Percentiles rank a stretch among this genome's conserved stretches.
phyloP scores from a whole-genome alignment of 1,140 invertebrate species.

The Ceratoteleas bidentatus region DNA sequence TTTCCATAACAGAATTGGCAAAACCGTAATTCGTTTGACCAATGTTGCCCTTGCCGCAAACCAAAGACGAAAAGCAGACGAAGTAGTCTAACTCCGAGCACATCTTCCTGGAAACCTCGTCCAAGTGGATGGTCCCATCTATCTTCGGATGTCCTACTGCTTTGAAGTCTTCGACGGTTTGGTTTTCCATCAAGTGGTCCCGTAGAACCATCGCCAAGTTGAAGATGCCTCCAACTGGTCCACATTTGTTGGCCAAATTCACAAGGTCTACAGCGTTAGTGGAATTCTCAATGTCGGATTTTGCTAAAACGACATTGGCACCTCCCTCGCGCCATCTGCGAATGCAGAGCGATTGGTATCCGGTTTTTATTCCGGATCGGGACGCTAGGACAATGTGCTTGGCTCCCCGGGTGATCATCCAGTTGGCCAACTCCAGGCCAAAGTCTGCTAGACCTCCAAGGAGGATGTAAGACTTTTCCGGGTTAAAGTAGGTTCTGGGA shows the following conservation, averaged over 20 bases:
- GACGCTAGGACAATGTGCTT: slow-evolving; percentile 92
- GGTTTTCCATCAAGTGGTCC: slow-evolving; percentile 95
- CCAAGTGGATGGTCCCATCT: slow-evolving; percentile 90
- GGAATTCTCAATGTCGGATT: slow-evolving; percentile 83
- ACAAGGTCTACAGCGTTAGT: slow-evolving; percentile 88
- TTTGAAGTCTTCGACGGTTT: slow-evolving; percentile 90
- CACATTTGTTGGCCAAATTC: slow-evolving; percentile 85
- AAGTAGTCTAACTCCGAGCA: slow-evolving; percentile 94
- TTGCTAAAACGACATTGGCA: slow-evolving; percentile 87
- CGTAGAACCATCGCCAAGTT: slow-evolving; percentile 94
- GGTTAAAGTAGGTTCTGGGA: slow-evolving; percentile 92
- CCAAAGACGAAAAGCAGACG: slow-evolving; percentile 96
- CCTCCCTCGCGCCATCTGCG: slow-evolving; percentile 88
- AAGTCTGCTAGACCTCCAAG: slow-evolving; percentile 94
- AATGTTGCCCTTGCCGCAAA: slow-evolving; percentile 95
- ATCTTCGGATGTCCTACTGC: slow-evolving; percentile 90
- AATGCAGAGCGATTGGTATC: slow-evolving; percentile 92
- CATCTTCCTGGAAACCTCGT: slow-evolving; percentile 86
- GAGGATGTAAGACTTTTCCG: slow-evolving; percentile 93
- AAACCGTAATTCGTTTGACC: slow-evolving; percentile 98
- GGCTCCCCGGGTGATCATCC: slow-evolving; percentile 93
- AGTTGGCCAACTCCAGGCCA: slow-evolving; percentile 94
- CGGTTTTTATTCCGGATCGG: slow-evolving; percentile 91
- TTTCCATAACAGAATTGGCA: slow-evolving; percentile 98
- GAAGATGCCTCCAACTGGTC: slow-evolving; percentile 95